A percentile compares a stretch with the other conserved stretches of the same genome.
Evolutionary conservation across 2,113 vertebrate genomes (phyloP).

Genomic region (Engraulis encrasicolus): DNA sequence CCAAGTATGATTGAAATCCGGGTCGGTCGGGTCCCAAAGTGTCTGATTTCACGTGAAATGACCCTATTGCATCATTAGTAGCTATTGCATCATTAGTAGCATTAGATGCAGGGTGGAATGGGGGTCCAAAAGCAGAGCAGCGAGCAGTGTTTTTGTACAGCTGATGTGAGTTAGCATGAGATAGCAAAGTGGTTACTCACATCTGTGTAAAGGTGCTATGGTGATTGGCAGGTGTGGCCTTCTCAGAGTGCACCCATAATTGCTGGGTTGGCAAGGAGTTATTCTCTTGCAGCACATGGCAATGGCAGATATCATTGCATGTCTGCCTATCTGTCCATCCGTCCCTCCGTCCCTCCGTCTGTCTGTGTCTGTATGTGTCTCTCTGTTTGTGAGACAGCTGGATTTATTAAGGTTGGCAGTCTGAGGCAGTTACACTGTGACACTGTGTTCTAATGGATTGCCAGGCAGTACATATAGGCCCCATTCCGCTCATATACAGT

Average conservation of each 20-base stretch:
- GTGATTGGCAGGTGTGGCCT: neutral
- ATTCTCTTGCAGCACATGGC: neutral
- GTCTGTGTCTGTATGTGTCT: neutral
- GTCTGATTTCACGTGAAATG: no score
- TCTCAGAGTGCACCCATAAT: neutral
- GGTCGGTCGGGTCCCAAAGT: no score
- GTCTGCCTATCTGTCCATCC: neutral
- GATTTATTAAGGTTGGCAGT: neutral
- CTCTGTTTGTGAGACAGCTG: neutral
- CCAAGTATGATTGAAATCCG: no score
- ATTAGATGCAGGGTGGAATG: no score
- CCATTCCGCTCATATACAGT: neutral
- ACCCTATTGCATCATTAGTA: no score
- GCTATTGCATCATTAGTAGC: no score
- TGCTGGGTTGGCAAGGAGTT: neutral
- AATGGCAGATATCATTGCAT: no score
- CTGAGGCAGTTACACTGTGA: slow-evolving; percentile 3
- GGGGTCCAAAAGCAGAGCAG: no score
- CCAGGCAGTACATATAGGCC: neutral
- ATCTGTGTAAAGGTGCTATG: neutral
- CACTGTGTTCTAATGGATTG: neutral
- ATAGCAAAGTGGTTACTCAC: neutral
- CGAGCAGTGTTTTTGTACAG: neutral
- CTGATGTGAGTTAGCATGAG: neutral
- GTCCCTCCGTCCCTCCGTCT: neutral